A percentile compares a stretch with the other conserved stretches of the same genome.
phyloP scores from a whole-genome alignment of 2,888 invertebrate species.

The Cataglyphis livida region DNA sequence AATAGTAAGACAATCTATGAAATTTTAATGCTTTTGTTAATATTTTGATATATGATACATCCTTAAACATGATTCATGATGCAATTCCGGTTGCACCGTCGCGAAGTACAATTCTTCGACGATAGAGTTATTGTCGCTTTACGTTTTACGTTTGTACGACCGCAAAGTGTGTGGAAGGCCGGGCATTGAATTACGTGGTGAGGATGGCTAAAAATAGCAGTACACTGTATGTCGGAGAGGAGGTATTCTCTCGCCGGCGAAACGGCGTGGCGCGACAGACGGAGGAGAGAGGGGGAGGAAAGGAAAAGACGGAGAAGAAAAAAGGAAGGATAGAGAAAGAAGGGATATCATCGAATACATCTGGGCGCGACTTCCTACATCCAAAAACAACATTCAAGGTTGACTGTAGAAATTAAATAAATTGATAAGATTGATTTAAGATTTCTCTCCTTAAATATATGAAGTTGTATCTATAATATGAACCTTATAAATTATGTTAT shows the following conservation, averaged over 20 bases:
- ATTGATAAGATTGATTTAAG: neutral
- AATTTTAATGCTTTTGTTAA: too few species aligned
- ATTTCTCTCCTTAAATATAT: neutral
- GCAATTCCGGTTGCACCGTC: slow-evolving; percentile 44
- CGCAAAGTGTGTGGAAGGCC: slow-evolving; percentile 24
- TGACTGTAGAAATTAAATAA: neutral
- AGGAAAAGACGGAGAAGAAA: neutral
- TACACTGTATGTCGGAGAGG: slow-evolving; percentile 19
- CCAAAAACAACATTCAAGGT: slow-evolving; percentile 23
- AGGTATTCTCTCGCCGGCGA: neutral
- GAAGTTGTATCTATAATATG: neutral
- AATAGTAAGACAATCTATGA: too few species aligned
- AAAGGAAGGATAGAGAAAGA: neutral
- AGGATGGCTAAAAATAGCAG: slow-evolving; percentile 49
- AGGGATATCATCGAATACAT: neutral
- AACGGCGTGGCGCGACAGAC: neutral
- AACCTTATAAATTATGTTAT: neutral
- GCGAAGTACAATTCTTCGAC: slow-evolving; percentile 15
- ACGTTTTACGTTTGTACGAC: slow-evolving; percentile 21
- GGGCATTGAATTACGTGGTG: slow-evolving; percentile 50
- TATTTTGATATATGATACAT: neutral
- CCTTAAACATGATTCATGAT: slow-evolving; percentile 5
- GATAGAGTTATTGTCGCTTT: slow-evolving; percentile 43
- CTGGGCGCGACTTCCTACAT: slow-evolving; percentile 29
- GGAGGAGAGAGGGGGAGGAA: neutral